These are phyloP conservation scores for Matsumurasca onukii DNA, from an alignment of 1,140 invertebrate species.

Conservation along the genomic window DNA sequence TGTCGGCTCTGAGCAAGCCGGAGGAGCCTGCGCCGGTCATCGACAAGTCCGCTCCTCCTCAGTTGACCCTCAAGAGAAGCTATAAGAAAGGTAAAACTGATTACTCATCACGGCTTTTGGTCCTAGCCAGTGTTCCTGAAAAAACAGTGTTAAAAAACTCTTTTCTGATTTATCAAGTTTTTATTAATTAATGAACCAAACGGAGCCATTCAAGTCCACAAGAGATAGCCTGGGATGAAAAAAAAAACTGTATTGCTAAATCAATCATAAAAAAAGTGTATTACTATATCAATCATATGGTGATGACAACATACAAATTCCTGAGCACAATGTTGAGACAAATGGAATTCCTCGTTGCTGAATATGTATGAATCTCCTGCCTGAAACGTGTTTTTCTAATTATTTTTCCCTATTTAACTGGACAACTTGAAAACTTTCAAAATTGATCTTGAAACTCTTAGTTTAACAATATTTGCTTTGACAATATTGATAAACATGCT, in stretches of 20 bases:
- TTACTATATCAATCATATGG: too few species aligned
- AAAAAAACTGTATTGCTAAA: too few species aligned
- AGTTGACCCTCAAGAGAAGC: slow-evolving; percentile 44
- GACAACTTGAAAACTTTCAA: too few species aligned
- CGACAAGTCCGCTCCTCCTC: slow-evolving; percentile 22
- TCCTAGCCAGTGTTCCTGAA: not conserved
- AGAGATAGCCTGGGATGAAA: too few species aligned
- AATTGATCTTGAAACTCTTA: too few species aligned
- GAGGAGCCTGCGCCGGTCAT: slow-evolving; percentile 13
- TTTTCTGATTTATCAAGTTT: not conserved
- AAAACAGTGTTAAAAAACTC: not conserved
- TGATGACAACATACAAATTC: too few species aligned
- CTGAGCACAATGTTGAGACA: not conserved
- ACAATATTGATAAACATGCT: not conserved
- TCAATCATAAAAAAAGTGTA: too few species aligned
- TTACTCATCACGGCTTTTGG: not conserved
- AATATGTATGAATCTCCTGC: not conserved
- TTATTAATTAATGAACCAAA: not conserved
- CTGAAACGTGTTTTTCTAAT: too few species aligned
- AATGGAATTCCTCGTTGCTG: slow-evolving; percentile 24
- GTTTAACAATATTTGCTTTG: not conserved
- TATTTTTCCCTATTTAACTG: too few species aligned
- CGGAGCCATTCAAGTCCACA: too few species aligned
- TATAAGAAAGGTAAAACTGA: slow-evolving; percentile 50
- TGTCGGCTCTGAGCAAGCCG: slow-evolving; percentile 42